These are phyloP conservation scores for Melanaphis sacchari DNA, from an alignment of 1,140 invertebrate genomes.

Conservation along the genomic window DNA sequence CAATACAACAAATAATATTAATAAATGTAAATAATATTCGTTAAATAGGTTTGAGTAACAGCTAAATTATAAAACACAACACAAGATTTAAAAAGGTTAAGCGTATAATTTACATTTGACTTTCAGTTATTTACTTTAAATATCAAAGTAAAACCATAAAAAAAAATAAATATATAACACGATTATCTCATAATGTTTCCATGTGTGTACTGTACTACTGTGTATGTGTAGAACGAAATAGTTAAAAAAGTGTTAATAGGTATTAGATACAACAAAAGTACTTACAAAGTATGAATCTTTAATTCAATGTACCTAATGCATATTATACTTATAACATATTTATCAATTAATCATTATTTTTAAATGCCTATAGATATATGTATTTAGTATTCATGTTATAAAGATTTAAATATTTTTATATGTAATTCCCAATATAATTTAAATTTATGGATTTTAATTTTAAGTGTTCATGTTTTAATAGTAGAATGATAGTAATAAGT, in stretches of 20 bases:
- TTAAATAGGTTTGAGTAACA: background rate
- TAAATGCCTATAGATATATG: background rate
- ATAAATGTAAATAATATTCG: background rate
- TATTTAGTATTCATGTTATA: background rate
- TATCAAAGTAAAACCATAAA: background rate
- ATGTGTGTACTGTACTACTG: no score
- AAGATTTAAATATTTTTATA: background rate
- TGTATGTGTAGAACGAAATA: background rate
- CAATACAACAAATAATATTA: background rate
- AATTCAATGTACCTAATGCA: background rate
- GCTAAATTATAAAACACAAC: background rate
- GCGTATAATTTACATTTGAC: slow-evolving; percentile 9
- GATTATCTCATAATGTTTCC: background rate
- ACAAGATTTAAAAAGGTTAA: background rate
- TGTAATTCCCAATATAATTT: no score
- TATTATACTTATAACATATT: background rate
- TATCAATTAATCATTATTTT: background rate
- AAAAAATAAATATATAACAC: background rate
- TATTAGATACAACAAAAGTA: background rate
- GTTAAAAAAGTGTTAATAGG: no score
- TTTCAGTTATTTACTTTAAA: background rate
- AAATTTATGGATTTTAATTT: no score
- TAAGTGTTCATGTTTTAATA: background rate
- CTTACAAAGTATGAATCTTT: background rate
- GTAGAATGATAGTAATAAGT: background rate